phyloP scores from a whole-genome alignment of 2,797 vertebrate species.

The Sebastes trivittatus region DNA sequence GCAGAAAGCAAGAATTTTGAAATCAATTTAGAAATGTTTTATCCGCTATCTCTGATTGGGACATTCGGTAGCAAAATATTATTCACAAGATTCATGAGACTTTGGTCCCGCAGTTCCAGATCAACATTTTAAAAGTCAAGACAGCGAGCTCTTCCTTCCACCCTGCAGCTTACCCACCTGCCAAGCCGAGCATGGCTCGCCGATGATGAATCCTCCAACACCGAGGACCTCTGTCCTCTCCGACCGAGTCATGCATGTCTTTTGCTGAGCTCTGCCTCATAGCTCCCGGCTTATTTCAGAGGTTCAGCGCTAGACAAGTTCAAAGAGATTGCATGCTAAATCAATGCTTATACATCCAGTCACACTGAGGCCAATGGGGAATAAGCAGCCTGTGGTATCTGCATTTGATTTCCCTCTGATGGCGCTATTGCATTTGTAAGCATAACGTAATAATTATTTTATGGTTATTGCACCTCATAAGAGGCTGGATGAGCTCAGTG shows the following conservation, averaged over 20 bases:
- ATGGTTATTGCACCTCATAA: slow-evolving; percentile 46
- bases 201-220: slow-evolving; percentile 33
- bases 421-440: slow-evolving; percentile 47
- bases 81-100: not conserved
- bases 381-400: slow-evolving; percentile 26
- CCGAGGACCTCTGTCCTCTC: slow-evolving; percentile 32
- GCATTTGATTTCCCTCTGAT: slow-evolving; percentile 47
- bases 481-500: slow-evolving; percentile 45
- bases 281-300: slow-evolving; percentile 41
- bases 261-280: slow-evolving; percentile 50
- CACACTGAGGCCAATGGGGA: slow-evolving; percentile 31
- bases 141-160: not conserved
- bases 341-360: slow-evolving; percentile 27
- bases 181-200: slow-evolving; percentile 3
- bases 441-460: slow-evolving; percentile 58
- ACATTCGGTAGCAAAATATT: not conserved
- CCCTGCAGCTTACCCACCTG: slow-evolving; percentile 10
- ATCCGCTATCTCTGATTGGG: not conserved
- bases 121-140: slow-evolving; percentile 31
- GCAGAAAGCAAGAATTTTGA: not conserved
- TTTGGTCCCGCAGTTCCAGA: not conserved
- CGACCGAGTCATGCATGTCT: slow-evolving; percentile 34
- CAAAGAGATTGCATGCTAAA: slow-evolving; percentile 21
- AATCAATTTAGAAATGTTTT: not conserved
- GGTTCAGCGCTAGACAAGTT: slow-evolving; percentile 21